Evolutionary conservation across 2,113 vertebrate genomes (phyloP).

Genomic region (Regulus satrapa): DNA sequence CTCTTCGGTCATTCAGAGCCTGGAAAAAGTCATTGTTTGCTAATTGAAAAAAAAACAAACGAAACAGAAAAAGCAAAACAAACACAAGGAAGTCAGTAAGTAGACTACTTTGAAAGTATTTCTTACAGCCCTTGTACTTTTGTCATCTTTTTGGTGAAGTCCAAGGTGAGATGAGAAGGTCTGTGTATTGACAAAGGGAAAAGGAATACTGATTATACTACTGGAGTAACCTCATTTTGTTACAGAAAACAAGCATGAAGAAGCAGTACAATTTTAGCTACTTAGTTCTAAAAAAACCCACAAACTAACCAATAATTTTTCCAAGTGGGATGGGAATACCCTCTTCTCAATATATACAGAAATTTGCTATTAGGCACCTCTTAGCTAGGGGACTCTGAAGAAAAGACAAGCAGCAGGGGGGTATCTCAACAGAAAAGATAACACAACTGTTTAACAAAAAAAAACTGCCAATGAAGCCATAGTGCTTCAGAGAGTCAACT

Average conservation of each 20-base stretch:
- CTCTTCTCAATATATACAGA: background rate
- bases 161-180: constrained; percentile 20
- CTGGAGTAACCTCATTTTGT: background rate
- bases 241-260: background rate
- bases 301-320: background rate
- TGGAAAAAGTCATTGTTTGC: constrained; percentile 87
- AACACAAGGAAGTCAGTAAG: constrained; percentile 33
- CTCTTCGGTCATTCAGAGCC: constrained; percentile 72
- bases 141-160: constrained; percentile 49
- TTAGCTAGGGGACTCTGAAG: background rate
- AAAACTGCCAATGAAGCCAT: background rate
- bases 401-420: background rate
- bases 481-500: background rate
- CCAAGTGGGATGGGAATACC: background rate
- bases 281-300: background rate
- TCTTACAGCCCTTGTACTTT: constrained; percentile 49
- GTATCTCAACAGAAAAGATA: background rate
- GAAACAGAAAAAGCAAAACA: constrained; percentile 48
- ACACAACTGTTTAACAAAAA: background rate
- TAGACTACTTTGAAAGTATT: background rate
- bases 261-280: background rate
- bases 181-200: constrained; percentile 46
- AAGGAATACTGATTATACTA: constrained; percentile 11
- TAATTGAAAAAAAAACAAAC: constrained; percentile 51
- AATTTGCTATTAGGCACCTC: background rate